phyloP scores from a whole-genome alignment of 1,140 invertebrate genomes.

The Thaumatotibia leucotreta region DNA sequence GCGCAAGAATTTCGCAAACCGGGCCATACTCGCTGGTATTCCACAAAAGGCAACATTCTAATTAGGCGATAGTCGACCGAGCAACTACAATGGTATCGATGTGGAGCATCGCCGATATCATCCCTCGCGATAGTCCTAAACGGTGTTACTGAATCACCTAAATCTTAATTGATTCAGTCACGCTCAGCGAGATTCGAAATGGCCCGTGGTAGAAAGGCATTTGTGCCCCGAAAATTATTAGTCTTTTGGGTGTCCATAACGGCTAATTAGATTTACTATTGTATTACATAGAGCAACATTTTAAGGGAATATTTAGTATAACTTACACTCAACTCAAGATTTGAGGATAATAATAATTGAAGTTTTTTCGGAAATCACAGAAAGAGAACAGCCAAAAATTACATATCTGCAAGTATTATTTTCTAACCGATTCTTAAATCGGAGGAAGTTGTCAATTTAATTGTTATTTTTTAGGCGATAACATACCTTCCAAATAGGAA shows the following conservation, averaged over 20 bases:
- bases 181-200: not conserved
- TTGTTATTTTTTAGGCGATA: too few relatives aligned
- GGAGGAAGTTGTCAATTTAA: too few relatives aligned
- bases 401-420: too few relatives aligned
- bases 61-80: not conserved
- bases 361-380: too few relatives aligned
- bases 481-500: not conserved
- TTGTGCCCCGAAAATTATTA: not conserved
- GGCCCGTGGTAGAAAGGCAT: not conserved
- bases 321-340: too few relatives aligned
- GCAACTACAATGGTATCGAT: slow-evolving; percentile 27
- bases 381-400: too few relatives aligned
- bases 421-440: too few relatives aligned
- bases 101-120: slow-evolving; percentile 23
- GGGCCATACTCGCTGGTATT: not conserved
- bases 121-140: slow-evolving; percentile 7
- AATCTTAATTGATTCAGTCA: slow-evolving; percentile 13
- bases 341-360: too few relatives aligned
- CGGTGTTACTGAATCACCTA: slow-evolving; percentile 2
- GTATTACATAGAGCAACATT: too few relatives aligned
- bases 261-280: too few relatives aligned
- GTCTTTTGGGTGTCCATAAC: too few relatives aligned
- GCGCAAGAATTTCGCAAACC: not conserved
- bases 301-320: too few relatives aligned
- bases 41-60: not conserved